phyloP scores from a whole-genome alignment of 2,113 vertebrate species.

The Corythornis madagascariensis region DNA sequence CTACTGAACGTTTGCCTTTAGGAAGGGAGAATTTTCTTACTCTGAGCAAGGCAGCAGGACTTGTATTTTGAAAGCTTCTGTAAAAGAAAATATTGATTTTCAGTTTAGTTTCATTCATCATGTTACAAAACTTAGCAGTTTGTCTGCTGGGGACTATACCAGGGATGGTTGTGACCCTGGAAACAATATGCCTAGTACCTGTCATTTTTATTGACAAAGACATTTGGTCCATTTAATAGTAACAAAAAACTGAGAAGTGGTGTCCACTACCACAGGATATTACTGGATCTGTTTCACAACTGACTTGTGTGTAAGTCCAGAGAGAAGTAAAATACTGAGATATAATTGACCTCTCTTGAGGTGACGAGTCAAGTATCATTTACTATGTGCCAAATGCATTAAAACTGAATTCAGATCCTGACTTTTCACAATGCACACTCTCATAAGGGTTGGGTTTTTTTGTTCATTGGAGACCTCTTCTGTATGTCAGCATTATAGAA shows the following conservation, averaged over 20 bases:
- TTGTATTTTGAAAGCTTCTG: conserved; percentile 14
- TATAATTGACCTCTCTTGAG: neutral
- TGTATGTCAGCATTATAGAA: neutral
- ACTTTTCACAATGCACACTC: neutral
- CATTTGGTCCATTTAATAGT: neutral
- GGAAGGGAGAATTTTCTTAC: neutral
- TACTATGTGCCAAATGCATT: neutral
- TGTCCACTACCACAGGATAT: neutral
- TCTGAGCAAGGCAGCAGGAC: neutral
- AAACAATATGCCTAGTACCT: neutral
- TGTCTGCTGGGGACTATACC: neutral
- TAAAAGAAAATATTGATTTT: conserved; percentile 30
- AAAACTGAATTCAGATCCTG: neutral
- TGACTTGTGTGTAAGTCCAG: neutral
- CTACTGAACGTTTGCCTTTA: neutral
- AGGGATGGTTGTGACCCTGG: neutral
- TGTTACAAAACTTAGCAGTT: conserved; percentile 4
- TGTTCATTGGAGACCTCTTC: neutral
- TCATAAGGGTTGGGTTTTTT: neutral
- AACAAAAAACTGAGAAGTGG: neutral
- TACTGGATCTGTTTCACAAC: neutral
- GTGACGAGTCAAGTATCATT: neutral
- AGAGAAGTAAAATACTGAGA: neutral
- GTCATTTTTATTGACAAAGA: neutral
- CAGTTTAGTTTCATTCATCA: conserved; percentile 7